Percentiles rank a stretch among this genome's conserved stretches.
Conservation (phyloP, 2,888 invertebrate species). For the Belgica antarctica region DNA sequence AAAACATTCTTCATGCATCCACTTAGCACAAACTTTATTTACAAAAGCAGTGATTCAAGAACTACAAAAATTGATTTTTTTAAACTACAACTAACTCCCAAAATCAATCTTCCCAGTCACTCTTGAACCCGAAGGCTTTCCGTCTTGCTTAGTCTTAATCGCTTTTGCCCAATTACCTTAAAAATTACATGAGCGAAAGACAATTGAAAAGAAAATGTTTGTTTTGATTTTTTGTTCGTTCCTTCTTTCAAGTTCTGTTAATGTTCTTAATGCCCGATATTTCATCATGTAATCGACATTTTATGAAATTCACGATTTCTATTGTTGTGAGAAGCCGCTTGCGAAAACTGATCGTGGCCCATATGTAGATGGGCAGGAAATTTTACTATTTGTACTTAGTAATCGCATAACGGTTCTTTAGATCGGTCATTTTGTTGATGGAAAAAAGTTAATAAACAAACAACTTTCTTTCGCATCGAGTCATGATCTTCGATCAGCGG, state of each 20-base stretch:
- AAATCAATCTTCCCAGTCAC: too few relatives aligned
- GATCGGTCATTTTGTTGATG: slow-evolving; percentile 23
- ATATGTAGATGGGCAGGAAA: not conserved
- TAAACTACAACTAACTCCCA: too few relatives aligned
- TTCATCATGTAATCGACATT: slow-evolving; percentile 26
- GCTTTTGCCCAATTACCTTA: slow-evolving; percentile 7
- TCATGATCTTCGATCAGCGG: not conserved
- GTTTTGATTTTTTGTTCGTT: not conserved
- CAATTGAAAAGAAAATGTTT: slow-evolving; percentile 16
- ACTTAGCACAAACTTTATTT: too few relatives aligned
- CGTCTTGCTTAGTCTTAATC: too few relatives aligned
- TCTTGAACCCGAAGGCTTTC: too few relatives aligned
- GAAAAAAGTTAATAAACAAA: not conserved
- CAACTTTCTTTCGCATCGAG: slow-evolving; percentile 10
- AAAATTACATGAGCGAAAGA: not conserved
- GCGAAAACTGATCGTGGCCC: not conserved
- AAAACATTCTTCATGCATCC: too few relatives aligned
- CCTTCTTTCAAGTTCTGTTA: not conserved
- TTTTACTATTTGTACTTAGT: slow-evolving; percentile 12
- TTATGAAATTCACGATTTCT: slow-evolving; percentile 18
- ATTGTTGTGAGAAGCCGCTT: not conserved
- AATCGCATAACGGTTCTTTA: slow-evolving; percentile 29
- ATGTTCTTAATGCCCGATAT: not conserved
- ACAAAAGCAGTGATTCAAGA: too few relatives aligned
- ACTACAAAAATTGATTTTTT: too few relatives aligned